Conservation (phyloP, 2,113 vertebrate species). For the Albula glossodonta region DNA sequence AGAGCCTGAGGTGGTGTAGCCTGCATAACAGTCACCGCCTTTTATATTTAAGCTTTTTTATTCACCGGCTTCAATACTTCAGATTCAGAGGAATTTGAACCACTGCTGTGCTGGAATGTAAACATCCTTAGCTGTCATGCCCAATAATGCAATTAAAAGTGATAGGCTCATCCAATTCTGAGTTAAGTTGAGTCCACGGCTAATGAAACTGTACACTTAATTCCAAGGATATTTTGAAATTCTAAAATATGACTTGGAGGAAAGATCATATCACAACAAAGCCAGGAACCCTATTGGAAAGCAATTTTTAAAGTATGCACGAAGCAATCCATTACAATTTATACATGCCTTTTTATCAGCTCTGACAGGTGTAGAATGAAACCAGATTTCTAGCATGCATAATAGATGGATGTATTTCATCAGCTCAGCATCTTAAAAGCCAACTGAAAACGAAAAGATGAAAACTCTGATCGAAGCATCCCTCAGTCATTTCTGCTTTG, state of each 20-base stretch:
- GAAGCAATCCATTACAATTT: not conserved
- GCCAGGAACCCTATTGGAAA: not conserved
- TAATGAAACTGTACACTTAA: not conserved
- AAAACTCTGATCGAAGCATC: not conserved
- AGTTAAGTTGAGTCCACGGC: not conserved
- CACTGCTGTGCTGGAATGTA: not conserved
- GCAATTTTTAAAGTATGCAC: not conserved
- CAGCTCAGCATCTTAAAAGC: not conserved
- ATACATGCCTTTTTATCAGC: not conserved
- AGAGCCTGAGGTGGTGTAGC: too few species aligned
- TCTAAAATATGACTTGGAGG: not conserved
- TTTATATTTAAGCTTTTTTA: not conserved
- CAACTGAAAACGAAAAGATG: not conserved
- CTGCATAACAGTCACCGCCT: not conserved
- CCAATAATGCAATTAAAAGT: not conserved
- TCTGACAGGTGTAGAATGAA: not conserved
- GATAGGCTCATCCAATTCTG: not conserved
- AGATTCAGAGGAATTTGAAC: not conserved
- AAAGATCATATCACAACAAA: not conserved
- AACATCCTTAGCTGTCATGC: not conserved
- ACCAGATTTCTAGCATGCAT: not conserved
- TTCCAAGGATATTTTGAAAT: not conserved
- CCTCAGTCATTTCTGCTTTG: not conserved
- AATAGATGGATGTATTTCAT: not conserved
- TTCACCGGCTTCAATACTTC: not conserved